Base-by-base conservation (phyloP, 1,140 invertebrate species). In the Meteorus sp. region DNA sequence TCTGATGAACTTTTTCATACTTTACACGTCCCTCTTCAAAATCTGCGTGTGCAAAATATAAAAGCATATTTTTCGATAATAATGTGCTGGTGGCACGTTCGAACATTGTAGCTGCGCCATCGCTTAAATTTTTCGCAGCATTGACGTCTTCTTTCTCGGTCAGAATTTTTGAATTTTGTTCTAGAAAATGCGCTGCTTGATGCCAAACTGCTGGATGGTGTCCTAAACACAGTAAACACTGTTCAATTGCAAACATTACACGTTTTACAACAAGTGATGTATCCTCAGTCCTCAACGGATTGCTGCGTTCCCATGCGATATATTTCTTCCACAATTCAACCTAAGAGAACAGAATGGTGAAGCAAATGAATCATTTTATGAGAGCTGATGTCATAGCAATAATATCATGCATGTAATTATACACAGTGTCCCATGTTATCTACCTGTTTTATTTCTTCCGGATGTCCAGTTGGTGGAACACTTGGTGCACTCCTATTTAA, bases 241-340 rank as follows among this genome's bases (percentile, higher is more conserved):
- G 97, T 72, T 99, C 97, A 64, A 98, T 97, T 0, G 97, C 97
- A 83, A 99, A 99, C 87, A 99, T 96, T 0, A 99, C 96, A 71
- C 97, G 80, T 55, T 93, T 88, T 0, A 95, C 96, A 1, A 99
- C 89, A 1, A 97, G 72, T 0, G 93, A 89, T 0, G 94, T 93
- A 71, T 99, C 97, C 78, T 99, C 97, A 0, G 93, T 95, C 44
- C 95, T 84, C 8, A 99, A 79, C 0, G 98, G 97, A 83, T 99
- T 99, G 20, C 88, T 89, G 62, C 97, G 93, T 78, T 99, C 98
- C 92, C 96, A 99, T 2, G 87, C 82, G 59, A 99, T 98, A 71
- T 98, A 99, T 71, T 98, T 98, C 77, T 98, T 98, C 97, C 98
- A 99, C n/a, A 98, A 74, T 69, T 98, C 95, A 47, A 98, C 93